Conservation (phyloP, 2,113 vertebrate genomes). For the Alces alces region DNA sequence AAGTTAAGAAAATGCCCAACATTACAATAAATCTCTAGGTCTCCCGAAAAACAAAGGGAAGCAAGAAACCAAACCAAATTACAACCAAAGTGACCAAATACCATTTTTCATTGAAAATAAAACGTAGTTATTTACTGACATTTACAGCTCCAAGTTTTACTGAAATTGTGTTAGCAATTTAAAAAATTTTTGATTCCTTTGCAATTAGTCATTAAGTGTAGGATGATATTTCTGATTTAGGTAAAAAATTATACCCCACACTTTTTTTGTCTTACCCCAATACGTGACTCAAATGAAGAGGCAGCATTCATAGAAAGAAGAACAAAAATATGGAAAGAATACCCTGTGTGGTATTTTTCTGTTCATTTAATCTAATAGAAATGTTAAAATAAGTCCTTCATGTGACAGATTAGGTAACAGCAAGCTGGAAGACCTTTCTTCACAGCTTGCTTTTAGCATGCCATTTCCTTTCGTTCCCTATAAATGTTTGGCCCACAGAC, state of each 20-base stretch:
- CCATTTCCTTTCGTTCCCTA: not conserved
- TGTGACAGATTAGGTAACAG: constrained; percentile 15
- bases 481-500: constrained; percentile 42
- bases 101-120: not conserved
- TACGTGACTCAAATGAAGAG: constrained; percentile 21
- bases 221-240: not conserved
- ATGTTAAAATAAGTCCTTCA: not conserved
- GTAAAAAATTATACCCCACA: not conserved
- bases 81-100: not conserved
- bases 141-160: not conserved
- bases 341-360: not conserved
- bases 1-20: not conserved
- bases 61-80: not conserved
- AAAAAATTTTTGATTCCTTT: not conserved
- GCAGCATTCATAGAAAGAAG: not conserved
- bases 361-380: not conserved
- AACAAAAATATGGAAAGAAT: not conserved
- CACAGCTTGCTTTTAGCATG: constrained; percentile 17
- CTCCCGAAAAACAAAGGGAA: not conserved
- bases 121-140: not conserved
- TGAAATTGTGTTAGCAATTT: not conserved
- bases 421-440: not conserved
- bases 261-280: not conserved
- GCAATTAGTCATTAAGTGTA: not conserved
- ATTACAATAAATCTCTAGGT: not conserved